These are phyloP conservation scores for Sternotherus odoratus DNA, from an alignment of 2,797 vertebrate genomes.

Conservation along the genomic window DNA sequence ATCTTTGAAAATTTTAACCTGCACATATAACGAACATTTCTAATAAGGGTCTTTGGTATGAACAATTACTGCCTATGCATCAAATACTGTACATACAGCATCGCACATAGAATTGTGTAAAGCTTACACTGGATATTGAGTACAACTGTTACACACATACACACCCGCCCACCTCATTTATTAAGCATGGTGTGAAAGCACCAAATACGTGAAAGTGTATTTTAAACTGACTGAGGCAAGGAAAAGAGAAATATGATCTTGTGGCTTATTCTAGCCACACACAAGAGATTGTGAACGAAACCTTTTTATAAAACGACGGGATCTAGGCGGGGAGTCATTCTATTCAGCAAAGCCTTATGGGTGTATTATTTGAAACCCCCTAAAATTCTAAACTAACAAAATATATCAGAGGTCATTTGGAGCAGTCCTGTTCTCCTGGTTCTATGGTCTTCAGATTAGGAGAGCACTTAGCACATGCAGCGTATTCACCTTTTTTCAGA, in stretches of 20 bases:
- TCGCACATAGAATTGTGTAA: conserved; percentile 45
- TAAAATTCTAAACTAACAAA: conserved; percentile 22
- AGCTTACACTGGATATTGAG: not conserved
- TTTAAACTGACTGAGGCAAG: not conserved
- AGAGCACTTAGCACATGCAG: not conserved
- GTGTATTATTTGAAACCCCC: not conserved
- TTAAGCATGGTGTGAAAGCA: conserved; percentile 36
- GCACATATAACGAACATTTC: not conserved
- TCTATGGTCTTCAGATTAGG: conserved; percentile 26
- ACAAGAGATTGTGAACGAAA: not conserved
- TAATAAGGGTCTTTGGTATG: not conserved
- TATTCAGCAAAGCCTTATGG: not conserved
- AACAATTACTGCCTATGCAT: not conserved
- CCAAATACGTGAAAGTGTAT: not conserved
- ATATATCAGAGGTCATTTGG: not conserved
- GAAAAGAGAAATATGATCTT: conserved; percentile 9
- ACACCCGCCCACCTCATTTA: conserved; percentile 10
- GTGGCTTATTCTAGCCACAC: not conserved
- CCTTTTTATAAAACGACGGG: not conserved
- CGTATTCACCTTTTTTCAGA: not conserved
- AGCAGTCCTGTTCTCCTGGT: not conserved
- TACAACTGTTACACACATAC: not conserved
- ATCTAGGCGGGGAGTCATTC: conserved; percentile 24
- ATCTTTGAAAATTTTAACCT: conserved; percentile 32
- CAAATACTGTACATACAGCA: rapidly evolving